These are phyloP conservation scores for Sebastolobus altivelis DNA, from an alignment of 2,797 vertebrate species.

Conservation along the genomic window DNA sequence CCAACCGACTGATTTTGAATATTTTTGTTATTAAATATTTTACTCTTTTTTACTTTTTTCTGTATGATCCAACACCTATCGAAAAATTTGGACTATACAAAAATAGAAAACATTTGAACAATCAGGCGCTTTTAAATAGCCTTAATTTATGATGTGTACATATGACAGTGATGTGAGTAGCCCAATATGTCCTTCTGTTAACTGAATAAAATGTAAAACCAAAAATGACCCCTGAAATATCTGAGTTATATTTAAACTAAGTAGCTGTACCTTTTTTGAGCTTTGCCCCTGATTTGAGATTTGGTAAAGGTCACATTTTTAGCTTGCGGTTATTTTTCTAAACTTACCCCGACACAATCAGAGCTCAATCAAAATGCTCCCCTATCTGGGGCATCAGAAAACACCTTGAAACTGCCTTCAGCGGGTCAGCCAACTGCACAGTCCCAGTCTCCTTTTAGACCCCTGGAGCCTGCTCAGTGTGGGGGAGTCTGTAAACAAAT, in stretches of 20 bases:
- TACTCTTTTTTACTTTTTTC: neutral
- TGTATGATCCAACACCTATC: neutral
- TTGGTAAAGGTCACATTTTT: neutral
- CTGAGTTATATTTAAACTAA: neutral
- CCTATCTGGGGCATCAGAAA: constrained; percentile 20
- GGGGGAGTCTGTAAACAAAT: constrained; percentile 67
- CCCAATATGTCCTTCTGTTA: neutral
- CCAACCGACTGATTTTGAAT: neutral
- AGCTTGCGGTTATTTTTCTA: neutral
- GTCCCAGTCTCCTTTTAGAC: constrained; percentile 74
- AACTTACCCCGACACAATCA: neutral
- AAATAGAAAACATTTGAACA: neutral
- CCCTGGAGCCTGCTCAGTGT: constrained; percentile 77
- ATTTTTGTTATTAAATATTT: neutral
- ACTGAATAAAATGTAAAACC: neutral
- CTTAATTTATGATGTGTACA: neutral
- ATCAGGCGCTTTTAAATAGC: neutral
- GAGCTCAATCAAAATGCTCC: constrained; percentile 4
- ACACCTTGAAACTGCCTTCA: constrained; percentile 21
- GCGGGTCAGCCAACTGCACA: constrained; percentile 31
- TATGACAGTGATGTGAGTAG: neutral
- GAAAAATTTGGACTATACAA: neutral
- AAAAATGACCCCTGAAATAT: neutral
- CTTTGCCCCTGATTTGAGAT: neutral
- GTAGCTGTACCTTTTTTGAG: neutral